Conservation (phyloP, 2,797 vertebrate genomes). For the Acanthornis magna region DNA sequence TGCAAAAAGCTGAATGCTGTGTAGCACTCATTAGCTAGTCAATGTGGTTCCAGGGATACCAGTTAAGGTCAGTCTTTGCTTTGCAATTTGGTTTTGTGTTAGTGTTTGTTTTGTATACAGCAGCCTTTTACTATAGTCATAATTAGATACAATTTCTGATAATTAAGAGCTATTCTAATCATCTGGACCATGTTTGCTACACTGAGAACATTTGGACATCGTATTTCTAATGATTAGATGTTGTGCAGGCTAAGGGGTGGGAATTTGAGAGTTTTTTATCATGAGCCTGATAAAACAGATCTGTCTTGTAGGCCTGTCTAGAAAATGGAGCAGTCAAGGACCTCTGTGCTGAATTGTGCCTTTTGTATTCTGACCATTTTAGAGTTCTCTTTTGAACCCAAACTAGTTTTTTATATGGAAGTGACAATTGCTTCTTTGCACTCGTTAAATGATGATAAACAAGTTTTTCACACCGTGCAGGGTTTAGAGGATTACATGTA, state of each 20-base stretch:
- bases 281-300: not conserved
- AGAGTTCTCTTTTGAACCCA: not conserved
- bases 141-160: slow-evolving; percentile 46
- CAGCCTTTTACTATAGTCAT: slow-evolving; percentile 22
- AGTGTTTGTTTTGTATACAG: slow-evolving; percentile 51
- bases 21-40: not conserved
- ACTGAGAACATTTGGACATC: not conserved
- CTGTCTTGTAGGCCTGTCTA: not conserved
- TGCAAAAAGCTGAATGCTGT: not conserved
- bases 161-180: slow-evolving; percentile 33
- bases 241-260: not conserved
- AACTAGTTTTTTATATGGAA: not conserved
- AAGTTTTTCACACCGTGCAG: not conserved
- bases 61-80: slow-evolving; percentile 52
- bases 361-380: not conserved
- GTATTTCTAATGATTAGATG: not conserved
- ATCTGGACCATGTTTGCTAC: not conserved
- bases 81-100: slow-evolving; percentile 40
- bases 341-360: not conserved
- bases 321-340: not conserved
- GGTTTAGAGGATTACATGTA: not conserved
- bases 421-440: not conserved
- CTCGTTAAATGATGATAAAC: not conserved
- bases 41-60: slow-evolving; percentile 26
- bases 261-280: not conserved